Conservation (phyloP, 2,113 vertebrate genomes). For the Prionailurus viverrinus region DNA sequence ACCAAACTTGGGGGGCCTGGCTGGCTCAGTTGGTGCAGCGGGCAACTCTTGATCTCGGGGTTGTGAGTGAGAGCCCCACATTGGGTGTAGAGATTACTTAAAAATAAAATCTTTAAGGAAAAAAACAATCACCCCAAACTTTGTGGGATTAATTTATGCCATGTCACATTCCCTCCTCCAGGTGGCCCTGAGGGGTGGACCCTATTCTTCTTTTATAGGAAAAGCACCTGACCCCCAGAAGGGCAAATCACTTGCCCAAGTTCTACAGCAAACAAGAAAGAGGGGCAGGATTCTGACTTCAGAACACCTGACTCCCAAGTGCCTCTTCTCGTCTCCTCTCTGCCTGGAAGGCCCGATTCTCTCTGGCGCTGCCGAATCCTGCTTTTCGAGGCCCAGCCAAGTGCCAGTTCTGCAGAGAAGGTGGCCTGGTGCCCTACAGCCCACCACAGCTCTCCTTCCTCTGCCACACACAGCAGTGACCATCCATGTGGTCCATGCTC, state of each 20-base stretch:
- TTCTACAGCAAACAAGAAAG: not conserved
- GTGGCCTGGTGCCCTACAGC: not conserved
- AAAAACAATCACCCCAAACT: not conserved
- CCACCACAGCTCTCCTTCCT: not conserved
- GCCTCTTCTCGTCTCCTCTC: not conserved
- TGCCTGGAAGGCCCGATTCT: not conserved
- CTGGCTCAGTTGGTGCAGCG: not conserved
- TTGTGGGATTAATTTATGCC: not conserved
- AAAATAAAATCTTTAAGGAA: not conserved
- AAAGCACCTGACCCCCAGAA: not conserved
- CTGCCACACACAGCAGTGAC: not conserved
- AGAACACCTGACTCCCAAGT: not conserved
- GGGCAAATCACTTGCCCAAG: not conserved
- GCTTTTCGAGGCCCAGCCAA: not conserved
- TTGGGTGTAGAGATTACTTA: not conserved
- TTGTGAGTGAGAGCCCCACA: not conserved
- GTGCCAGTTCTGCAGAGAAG: not conserved
- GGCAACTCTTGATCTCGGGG: not conserved
- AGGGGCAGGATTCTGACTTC: not conserved
- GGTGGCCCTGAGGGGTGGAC: not conserved
- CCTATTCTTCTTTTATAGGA: not conserved
- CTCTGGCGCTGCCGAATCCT: not conserved
- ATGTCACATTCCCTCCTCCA: not conserved
- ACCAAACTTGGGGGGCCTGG: not conserved
- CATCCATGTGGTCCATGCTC: not conserved